Evolutionary conservation across 2,888 invertebrate species (phyloP).

Genomic region (Synanthedon tipuliformis): DNA sequence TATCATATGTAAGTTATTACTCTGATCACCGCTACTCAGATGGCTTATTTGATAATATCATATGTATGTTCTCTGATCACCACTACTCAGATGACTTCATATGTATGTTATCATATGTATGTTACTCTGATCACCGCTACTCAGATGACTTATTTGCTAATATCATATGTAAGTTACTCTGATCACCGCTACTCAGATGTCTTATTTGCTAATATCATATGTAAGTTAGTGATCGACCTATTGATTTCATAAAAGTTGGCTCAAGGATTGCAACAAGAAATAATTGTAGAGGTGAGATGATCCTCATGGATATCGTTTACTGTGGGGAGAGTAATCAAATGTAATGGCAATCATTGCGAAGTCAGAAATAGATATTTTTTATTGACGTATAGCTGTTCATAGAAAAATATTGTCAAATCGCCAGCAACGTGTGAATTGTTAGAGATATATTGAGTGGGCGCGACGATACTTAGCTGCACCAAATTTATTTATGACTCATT

Average conservation of each 20-base stretch:
- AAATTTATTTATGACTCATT: no score
- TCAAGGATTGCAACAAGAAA: no score
- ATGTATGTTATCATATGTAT: no score
- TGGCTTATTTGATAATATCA: no score
- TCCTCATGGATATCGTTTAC: no score
- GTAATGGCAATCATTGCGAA: no score
- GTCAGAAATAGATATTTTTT: constrained; percentile 27
- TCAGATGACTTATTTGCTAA: constrained; percentile 91
- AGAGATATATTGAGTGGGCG: constrained; percentile 21
- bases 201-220: constrained; percentile 88
- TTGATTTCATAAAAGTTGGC: not conserved
- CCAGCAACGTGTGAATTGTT: constrained; percentile 23
- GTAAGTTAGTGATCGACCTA: constrained; percentile 45
- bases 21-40: no score
- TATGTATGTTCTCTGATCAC: no score
- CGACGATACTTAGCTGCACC: not conserved
- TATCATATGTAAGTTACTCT: no score
- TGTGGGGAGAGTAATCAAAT: no score
- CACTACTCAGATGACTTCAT: no score
- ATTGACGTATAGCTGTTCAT: constrained; percentile 22
- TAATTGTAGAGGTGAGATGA: no score
- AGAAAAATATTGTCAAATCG: constrained; percentile 21
- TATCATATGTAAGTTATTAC: constrained; percentile 79
- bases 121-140: constrained; percentile 81
- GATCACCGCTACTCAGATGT: constrained; percentile 88